Percentiles rank a stretch among this genome's conserved stretches.
These are phyloP conservation scores for Hirundo rustica DNA, from an alignment of 2,797 vertebrate genomes.

Conservation along the genomic window DNA sequence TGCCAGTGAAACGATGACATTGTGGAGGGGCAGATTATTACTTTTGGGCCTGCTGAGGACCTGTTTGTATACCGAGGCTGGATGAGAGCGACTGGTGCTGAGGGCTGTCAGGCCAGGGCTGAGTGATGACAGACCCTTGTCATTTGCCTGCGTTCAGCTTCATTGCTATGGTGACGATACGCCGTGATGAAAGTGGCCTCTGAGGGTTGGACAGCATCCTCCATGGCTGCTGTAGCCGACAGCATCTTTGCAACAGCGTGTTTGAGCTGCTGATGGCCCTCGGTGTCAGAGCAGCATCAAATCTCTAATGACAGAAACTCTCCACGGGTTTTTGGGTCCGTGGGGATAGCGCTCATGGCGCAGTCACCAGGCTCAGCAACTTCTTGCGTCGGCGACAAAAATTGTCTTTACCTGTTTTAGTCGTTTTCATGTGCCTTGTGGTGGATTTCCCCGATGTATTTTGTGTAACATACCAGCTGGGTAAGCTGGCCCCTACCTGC, in stretches of 20 bases:
- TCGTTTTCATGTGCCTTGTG: background rate
- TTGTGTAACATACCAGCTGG: background rate
- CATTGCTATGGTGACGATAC: constrained; percentile 65
- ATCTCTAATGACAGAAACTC: constrained; percentile 35
- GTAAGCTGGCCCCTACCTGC: background rate
- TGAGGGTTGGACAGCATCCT: background rate
- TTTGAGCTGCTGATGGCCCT: constrained; percentile 17
- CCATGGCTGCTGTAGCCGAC: background rate
- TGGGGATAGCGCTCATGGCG: background rate
- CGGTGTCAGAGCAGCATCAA: constrained; percentile 22
- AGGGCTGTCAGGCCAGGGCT: constrained; percentile 58
- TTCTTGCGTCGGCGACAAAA: background rate
- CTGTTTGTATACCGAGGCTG: background rate
- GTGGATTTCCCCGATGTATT: constrained; percentile 2
- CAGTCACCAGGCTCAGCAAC: background rate
- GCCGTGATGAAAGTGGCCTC: constrained; percentile 18
- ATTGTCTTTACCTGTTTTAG: constrained; percentile 19
- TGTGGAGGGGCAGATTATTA: constrained; percentile 6
- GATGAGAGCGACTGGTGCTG: constrained; percentile 25
- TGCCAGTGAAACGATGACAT: background rate
- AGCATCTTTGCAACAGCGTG: background rate
- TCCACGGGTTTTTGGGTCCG: background rate
- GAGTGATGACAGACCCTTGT: constrained; percentile 61
- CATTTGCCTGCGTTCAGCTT: constrained; percentile 29
- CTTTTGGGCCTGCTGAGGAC: background rate